Evolutionary conservation across 2,797 vertebrate species (phyloP), one percentile per base, ranked within the genome.

Genomic region (Manis pentadactyla): DNA sequence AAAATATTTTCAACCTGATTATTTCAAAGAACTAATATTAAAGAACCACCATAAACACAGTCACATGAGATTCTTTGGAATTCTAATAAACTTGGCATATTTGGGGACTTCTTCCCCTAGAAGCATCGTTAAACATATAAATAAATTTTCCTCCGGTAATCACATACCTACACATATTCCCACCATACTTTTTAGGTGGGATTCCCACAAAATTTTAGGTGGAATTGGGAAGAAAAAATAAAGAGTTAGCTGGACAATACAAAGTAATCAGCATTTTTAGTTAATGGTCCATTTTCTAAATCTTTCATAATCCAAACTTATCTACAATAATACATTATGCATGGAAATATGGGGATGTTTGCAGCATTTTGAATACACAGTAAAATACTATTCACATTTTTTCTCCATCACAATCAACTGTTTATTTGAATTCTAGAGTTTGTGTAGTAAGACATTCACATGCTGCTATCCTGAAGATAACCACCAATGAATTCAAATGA

Each of bases 401-500:
- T 66, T 12, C n/a, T 51, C 71, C 25, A 51, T 79, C 14, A 49
- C 49, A 71, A 34, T 68, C 61, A 94, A 61, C 12, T 69, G 25
- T 78, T 77, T 51, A 71, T 92, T 96, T 90, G 21, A 93, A 83
- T 87, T 94, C 25, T 88, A 73, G 84, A 64, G 34, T 93, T 88
- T 93, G 51, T 51, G 18, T 64, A 93, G 42, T 81, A 86, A 91
- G 49, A 91, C 78, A 90, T 39, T 4, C 27, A 66, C 10, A n/a
- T 83, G 51, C 27, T 88, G 82, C 61, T 6, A 64, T 4, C 29
- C 57, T 71, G 57, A 89, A 93, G 39, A 66, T 5, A 49, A 27
- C 23, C 31, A 61, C 31, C 71, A 82, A 23, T 74, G 51, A 87
- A 94, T 95, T 90, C 53, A 37, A 86, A 81, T 39, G 29, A 51